Evolutionary conservation across 2,113 vertebrate genomes (phyloP).

Genomic region (Procapra przewalskii): DNA sequence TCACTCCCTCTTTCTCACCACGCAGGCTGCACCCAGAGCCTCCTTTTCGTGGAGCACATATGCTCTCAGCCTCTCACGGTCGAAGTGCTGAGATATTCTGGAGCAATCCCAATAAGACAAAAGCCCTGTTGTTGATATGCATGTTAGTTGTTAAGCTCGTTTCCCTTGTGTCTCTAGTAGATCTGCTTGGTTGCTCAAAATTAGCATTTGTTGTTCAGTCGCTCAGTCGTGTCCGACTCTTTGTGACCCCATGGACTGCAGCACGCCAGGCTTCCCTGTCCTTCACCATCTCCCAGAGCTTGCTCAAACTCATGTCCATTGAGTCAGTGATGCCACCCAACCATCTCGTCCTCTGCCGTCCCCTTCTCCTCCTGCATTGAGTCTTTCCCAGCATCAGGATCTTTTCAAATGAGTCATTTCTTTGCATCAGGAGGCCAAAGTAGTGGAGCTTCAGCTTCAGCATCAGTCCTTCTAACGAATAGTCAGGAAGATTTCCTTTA

Average conservation of each 20-base stretch:
- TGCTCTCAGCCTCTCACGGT: not conserved
- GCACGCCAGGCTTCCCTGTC: not conserved
- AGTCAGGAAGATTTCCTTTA: not conserved
- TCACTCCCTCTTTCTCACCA: not conserved
- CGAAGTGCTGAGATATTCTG: not conserved
- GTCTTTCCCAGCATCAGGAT: not conserved
- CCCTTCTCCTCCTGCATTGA: not conserved
- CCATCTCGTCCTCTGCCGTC: not conserved
- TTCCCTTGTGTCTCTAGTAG: not conserved
- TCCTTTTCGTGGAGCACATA: not conserved
- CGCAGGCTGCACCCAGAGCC: not conserved
- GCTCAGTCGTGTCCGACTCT: fast-evolving
- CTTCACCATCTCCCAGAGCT: not conserved
- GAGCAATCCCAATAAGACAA: not conserved
- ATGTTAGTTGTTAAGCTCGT: not conserved
- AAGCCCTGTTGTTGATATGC: fast-evolving
- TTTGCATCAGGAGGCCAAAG: not conserved
- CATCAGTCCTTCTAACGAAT: not conserved
- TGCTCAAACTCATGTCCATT: not conserved
- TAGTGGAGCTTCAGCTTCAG: not conserved
- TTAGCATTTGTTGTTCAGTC: not conserved
- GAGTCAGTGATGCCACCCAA: not conserved
- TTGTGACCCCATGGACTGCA: not conserved
- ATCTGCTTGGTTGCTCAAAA: not conserved
- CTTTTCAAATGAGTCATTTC: not conserved